These are phyloP conservation scores for Hydrozoanthus gracilis DNA, from an alignment of 92 coral and sea anemone genomes.

Conservation along the genomic window DNA sequence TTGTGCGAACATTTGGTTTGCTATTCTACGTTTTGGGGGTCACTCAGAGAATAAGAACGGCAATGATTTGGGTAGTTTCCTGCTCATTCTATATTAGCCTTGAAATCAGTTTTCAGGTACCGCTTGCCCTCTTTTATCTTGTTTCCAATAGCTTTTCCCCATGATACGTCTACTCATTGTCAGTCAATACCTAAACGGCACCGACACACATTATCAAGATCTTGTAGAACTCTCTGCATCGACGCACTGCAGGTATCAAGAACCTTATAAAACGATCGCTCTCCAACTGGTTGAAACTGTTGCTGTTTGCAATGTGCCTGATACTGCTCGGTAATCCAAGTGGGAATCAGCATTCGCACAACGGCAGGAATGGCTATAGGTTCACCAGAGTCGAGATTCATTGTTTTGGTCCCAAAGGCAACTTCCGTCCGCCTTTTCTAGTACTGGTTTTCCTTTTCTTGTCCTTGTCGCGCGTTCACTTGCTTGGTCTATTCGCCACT, in stretches of 20 bases:
- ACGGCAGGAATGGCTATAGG: constrained; percentile 18
- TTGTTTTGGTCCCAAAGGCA: constrained; percentile 17
- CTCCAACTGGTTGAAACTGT: neutral
- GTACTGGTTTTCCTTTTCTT: constrained; percentile 54
- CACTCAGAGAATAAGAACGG: constrained; percentile 19
- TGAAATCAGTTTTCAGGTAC: constrained; percentile 48
- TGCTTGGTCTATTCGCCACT: no score
- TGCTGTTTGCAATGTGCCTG: neutral
- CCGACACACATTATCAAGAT: constrained; percentile 33
- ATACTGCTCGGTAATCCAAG: neutral
- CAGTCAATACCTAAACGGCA: no score
- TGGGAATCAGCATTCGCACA: constrained; percentile 2
- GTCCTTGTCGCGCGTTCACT: constrained; percentile 57
- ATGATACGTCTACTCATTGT: no score
- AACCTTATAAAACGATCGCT: constrained; percentile 10
- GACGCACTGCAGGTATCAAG: constrained; percentile 22
- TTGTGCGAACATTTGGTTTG: no score
- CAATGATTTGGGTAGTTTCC: constrained; percentile 40
- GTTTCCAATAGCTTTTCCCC: neutral
- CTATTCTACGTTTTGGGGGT: constrained; percentile 7
- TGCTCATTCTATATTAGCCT: constrained; percentile 16
- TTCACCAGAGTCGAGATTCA: constrained; percentile 26
- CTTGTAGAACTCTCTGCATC: constrained; percentile 18
- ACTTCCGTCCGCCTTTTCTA: no score
- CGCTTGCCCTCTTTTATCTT: constrained; percentile 43